Percentiles rank a stretch among this genome's conserved stretches.
These are phyloP conservation scores for Hucho hucho DNA, from an alignment of 2,113 vertebrate genomes.

Conservation along the genomic window DNA sequence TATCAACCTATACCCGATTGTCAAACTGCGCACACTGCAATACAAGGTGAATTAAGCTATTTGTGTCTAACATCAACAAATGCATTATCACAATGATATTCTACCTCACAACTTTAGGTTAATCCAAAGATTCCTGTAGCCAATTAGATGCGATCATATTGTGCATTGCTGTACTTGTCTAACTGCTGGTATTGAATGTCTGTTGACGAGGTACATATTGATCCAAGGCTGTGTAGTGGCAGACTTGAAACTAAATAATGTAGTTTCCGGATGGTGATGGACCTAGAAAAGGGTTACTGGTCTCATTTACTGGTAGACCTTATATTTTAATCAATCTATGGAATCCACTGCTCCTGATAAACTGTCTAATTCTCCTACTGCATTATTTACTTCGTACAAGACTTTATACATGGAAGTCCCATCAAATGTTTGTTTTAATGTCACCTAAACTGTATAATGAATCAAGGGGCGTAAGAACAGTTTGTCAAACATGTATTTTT, in stretches of 20 bases:
- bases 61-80: background rate
- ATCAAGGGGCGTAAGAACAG: too few relatives aligned
- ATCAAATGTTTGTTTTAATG: too few relatives aligned
- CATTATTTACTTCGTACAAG: too few relatives aligned
- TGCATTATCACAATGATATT: background rate
- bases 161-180: slow-evolving; percentile 12
- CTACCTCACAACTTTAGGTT: background rate
- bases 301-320: too few relatives aligned
- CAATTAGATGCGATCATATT: background rate
- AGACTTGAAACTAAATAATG: slow-evolving; percentile 13
- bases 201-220: slow-evolving; percentile 39
- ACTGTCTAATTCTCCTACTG: too few relatives aligned
- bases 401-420: too few relatives aligned
- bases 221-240: slow-evolving; percentile 33
- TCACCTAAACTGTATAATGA: too few relatives aligned
- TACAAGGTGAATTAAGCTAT: too few relatives aligned
- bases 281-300: background rate
- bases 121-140: background rate
- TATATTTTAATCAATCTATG: accelerated
- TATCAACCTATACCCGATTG: too few relatives aligned
- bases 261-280: background rate
- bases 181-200: slow-evolving; percentile 36
- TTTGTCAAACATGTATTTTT: too few relatives aligned
- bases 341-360: too few relatives aligned
- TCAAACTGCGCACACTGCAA: too few relatives aligned